Evolutionary conservation across 35 echinoderm and acorn worm genomes (phyloP).

Genomic region (Apostichopus parvimensis): DNA sequence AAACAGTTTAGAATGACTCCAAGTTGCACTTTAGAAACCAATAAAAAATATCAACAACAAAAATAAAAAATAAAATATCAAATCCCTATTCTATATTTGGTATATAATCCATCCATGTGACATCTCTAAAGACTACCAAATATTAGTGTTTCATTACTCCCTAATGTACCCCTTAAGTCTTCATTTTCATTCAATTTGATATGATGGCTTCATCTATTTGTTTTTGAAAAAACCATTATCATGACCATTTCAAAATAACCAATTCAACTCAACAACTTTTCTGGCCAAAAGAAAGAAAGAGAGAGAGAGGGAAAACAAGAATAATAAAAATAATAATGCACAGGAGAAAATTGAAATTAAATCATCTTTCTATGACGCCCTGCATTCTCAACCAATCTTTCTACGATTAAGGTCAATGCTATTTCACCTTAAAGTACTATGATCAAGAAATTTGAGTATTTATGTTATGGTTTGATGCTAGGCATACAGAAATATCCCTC

Average conservation of each 20-base stretch:
- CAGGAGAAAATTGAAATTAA: constrained; percentile 31
- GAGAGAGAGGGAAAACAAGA: background rate
- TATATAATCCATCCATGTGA: too few relatives aligned
- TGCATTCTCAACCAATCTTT: constrained; percentile 15
- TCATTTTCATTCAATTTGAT: constrained; percentile 25
- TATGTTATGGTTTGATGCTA: constrained; percentile 5
- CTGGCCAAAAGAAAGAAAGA: constrained; percentile 3
- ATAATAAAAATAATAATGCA: background rate
- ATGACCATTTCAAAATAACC: background rate
- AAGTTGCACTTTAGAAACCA: background rate
- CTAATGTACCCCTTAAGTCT: constrained; percentile 28
- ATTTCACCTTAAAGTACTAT: constrained; percentile 42
- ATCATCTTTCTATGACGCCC: background rate
- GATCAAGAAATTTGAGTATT: background rate
- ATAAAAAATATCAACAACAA: too few relatives aligned
- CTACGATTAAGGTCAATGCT: constrained; percentile 29
- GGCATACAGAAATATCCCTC: constrained; percentile 5
- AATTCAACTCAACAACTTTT: background rate
- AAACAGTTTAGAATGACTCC: background rate
- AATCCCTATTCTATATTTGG: too few relatives aligned
- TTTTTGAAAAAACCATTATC: background rate
- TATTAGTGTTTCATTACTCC: constrained; percentile 5
- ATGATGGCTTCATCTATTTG: constrained; percentile 41
- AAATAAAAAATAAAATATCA: too few relatives aligned
- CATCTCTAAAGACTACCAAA: background rate